Evolutionary conservation across 2,888 invertebrate species (phyloP), one percentile per base, ranked within the genome.

Genomic region (Caenorhabditis parvicauda): DNA sequence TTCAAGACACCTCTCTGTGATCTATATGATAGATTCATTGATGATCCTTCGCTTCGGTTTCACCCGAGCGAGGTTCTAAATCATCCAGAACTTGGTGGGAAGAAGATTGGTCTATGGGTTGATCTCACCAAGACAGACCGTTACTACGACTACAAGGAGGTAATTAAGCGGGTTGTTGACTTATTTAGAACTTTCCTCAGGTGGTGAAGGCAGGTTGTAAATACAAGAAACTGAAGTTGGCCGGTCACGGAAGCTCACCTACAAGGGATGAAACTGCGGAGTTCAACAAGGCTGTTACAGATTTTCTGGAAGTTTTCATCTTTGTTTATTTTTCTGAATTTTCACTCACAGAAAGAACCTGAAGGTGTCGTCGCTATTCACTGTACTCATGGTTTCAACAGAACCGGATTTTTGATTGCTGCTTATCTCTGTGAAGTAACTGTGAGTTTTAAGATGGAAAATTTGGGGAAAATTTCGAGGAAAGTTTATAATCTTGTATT

Each of bases 351-450:
- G 67, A 54, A 55, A 1, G 58, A 80, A 46, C 71, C 74, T 6
- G 67, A 67, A 49, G 59, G 67, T 27, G 39, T 80, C n/a, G 51
- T 78, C 28, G 89, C 87, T 28, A 88, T 95, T 6, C 94, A 94
- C 82, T 95, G 94, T 80, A 95, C 98, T 0, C 98, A 99, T 83
- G 98, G 98, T 0, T 98, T 96, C 83, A 99, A 99, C 82, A 86
- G 98, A 72, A 95, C 95, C 6, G 98, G 98, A 0, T 99, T 96
- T 81, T 85, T 98, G 5, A 89, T 99, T 48, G 88, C 89, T 25
- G 89, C 92, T 0, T 99, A 90, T 82, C 86, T 98, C 82, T 90
- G 94, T 3, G 89, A 91, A 79, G 87, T 87, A 62, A 58, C 63
- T 52, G 67, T 64, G 47, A 41, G 5, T 35, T 27, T 17, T 48